Conservation (phyloP, 2,797 vertebrate species). For the Pipistrellus pipistrellus region DNA sequence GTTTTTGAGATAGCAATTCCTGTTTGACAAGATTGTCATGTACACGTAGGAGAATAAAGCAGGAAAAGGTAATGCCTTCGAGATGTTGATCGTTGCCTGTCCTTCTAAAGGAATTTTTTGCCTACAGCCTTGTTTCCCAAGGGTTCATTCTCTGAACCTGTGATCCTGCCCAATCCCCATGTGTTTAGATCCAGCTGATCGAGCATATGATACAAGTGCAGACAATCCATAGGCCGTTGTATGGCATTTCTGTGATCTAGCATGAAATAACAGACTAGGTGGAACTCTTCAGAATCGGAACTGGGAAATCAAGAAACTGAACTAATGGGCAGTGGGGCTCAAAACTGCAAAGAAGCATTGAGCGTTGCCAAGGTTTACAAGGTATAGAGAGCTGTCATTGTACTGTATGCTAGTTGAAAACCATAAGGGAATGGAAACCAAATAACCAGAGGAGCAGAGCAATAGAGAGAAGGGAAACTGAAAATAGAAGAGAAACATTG, state of each 20-base stretch:
- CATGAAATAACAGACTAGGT: neutral
- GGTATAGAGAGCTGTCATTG: neutral
- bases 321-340: neutral
- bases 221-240: neutral
- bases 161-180: neutral
- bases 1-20: neutral
- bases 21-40: neutral
- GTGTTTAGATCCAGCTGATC: neutral
- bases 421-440: slow-evolving; percentile 61
- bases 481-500: slow-evolving; percentile 55
- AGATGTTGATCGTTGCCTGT: neutral
- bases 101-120: neutral
- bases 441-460: slow-evolving; percentile 20
- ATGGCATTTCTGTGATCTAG: neutral
- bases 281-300: slow-evolving; percentile 1
- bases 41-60: neutral
- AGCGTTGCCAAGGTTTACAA: neutral
- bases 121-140: neutral
- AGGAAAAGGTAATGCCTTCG: neutral
- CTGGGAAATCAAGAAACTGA: slow-evolving; percentile 34
- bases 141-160: neutral
- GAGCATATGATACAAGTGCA: neutral
- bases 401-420: neutral
- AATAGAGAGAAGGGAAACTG: slow-evolving; percentile 70
- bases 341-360: slow-evolving; percentile 1